Conservation (phyloP, 2,113 vertebrate genomes). For the Morone chrysops region DNA sequence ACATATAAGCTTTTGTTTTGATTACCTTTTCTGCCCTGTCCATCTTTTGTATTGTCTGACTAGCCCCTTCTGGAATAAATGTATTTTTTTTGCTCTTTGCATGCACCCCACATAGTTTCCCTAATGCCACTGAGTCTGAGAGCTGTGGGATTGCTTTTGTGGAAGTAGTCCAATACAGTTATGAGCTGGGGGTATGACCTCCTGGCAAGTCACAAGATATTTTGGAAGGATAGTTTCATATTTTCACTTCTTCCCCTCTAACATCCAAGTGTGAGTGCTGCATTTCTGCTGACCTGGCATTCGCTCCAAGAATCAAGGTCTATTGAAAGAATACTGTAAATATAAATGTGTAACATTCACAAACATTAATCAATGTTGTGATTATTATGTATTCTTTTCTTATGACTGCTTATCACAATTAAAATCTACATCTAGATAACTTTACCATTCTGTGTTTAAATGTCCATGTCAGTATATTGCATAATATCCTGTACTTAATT, state of each 20-base stretch:
- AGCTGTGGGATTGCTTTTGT: conserved; percentile 40
- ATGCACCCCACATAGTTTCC: conserved; percentile 28
- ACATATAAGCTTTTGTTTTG: conserved; percentile 26
- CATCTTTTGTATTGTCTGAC: conserved; percentile 10
- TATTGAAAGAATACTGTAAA: neutral
- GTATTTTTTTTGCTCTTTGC: conserved; percentile 18
- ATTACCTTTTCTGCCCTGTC: conserved; percentile 18
- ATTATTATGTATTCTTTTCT: neutral
- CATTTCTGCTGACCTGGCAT: neutral
- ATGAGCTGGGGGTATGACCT: conserved; percentile 17
- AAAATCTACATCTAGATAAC: neutral
- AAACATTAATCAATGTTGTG: neutral
- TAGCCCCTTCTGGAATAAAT: conserved; percentile 19
- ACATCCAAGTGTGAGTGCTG: neutral
- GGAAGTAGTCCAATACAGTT: conserved; percentile 37
- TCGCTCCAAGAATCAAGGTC: neutral
- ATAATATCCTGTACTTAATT: neutral
- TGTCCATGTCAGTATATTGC: neutral
- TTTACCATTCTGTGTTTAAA: neutral
- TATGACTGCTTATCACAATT: neutral
- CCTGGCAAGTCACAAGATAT: conserved; percentile 17
- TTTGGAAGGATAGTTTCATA: conserved; percentile 30
- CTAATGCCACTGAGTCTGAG: conserved; percentile 29
- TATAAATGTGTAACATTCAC: neutral
- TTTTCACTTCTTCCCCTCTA: neutral